Percentiles rank a stretch among this genome's conserved stretches.
Evolutionary conservation across 2,113 vertebrate genomes (phyloP).

Genomic region (Phoxinus phoxinus): DNA sequence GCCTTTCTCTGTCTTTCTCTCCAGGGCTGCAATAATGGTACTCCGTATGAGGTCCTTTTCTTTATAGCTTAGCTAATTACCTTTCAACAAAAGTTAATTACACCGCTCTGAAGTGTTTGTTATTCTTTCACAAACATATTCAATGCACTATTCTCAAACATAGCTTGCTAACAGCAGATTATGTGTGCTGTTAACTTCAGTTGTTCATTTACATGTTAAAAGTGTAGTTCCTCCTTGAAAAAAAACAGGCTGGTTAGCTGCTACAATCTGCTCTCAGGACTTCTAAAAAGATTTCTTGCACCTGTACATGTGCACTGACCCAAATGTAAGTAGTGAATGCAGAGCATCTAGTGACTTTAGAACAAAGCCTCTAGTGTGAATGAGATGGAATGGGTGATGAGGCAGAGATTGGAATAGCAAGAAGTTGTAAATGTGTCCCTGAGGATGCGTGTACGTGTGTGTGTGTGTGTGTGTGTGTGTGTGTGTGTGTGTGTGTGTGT

Average conservation of each 20-base stretch:
- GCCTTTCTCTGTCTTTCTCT: constrained; percentile 39
- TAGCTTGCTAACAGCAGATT: constrained; percentile 22
- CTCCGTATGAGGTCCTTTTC: constrained; percentile 48
- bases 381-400: constrained; percentile 42
- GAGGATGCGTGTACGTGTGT: background rate
- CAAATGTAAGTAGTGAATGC: constrained; percentile 10
- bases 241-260: background rate
- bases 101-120: constrained; percentile 33
- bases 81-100: constrained; percentile 46
- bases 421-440: constrained; percentile 6
- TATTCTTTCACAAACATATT: constrained; percentile 35
- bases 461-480: background rate
- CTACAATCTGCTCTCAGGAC: constrained; percentile 13
- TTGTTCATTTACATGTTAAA: constrained; percentile 20
- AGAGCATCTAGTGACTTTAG: constrained; percentile 36
- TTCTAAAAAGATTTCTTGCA: constrained; percentile 26
- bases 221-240: background rate
- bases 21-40: constrained; percentile 44
- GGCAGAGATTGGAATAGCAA: constrained; percentile 12
- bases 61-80: constrained; percentile 36
- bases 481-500: background rate
- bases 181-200: background rate
- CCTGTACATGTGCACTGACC: constrained; percentile 46
- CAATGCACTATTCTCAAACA: constrained; percentile 16
- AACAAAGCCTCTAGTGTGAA: constrained; percentile 27